Evolutionary conservation across 1,140 invertebrate genomes (phyloP).

Genomic region (Aphelinus certus): DNA sequence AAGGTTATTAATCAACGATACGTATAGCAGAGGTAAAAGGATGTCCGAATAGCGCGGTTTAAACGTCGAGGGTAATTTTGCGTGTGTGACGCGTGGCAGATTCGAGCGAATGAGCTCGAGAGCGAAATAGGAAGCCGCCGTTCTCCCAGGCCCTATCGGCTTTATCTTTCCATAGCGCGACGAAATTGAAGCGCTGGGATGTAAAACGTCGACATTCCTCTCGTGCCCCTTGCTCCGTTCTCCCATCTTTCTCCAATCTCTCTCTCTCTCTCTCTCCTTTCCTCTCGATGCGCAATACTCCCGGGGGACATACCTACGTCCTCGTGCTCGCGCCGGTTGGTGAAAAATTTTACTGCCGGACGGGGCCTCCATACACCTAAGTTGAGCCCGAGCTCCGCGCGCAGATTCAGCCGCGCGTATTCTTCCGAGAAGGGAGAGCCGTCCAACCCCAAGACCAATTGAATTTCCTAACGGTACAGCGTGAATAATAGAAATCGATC

Average conservation of each 20-base stretch:
- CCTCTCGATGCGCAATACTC: neutral
- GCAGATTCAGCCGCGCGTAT: neutral
- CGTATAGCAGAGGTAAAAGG: no score
- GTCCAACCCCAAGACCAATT: slow-evolving; percentile 26
- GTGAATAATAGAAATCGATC: slow-evolving; percentile 41
- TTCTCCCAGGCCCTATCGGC: slow-evolving; percentile 17
- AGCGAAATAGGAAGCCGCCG: no score
- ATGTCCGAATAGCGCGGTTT: neutral
- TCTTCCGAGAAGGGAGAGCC: slow-evolving; percentile 12
- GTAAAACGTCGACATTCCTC: slow-evolving; percentile 40
- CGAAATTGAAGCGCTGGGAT: slow-evolving; percentile 39
- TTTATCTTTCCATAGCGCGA: slow-evolving; percentile 24
- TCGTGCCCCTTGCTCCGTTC: slow-evolving; percentile 5
- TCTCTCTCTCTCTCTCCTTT: neutral
- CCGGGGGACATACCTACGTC: slow-evolving; percentile 20
- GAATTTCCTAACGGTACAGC: slow-evolving; percentile 35
- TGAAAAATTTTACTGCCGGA: slow-evolving; percentile 42
- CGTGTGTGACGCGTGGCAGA: neutral
- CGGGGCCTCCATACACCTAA: slow-evolving; percentile 13
- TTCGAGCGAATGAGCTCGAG: no score
- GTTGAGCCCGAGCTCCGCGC: slow-evolving; percentile 8
- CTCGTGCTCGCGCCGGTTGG: neutral
- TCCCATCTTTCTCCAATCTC: neutral
- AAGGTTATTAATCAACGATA: no score
- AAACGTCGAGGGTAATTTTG: slow-evolving; percentile 29